Conservation (phyloP, 23 tunicate species). For the Trididemnum miniatum region DNA sequence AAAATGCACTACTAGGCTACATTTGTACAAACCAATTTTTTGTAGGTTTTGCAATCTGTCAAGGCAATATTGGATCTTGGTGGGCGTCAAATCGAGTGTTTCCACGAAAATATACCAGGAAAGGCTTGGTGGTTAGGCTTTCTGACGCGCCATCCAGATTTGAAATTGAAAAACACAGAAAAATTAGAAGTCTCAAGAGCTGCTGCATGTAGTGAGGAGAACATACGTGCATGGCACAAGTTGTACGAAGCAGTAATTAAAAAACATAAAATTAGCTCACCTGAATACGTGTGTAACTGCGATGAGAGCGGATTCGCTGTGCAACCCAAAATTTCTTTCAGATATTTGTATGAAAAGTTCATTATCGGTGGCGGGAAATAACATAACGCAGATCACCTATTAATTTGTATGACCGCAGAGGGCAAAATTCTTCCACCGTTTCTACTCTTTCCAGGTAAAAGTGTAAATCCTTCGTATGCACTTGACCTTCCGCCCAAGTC, state of each 20-base stretch:
- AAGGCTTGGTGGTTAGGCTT: constrained; percentile 28
- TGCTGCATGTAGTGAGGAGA: background rate
- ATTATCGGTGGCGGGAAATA: too few relatives aligned
- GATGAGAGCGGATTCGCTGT: constrained; percentile 13
- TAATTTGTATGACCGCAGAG: constrained; percentile 1
- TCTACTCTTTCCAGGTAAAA: constrained; percentile 20
- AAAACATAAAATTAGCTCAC: background rate
- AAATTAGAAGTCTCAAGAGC: background rate
- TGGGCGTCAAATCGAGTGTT: background rate
- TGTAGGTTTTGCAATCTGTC: background rate
- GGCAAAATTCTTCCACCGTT: constrained; percentile 19
- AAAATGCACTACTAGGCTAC: too few relatives aligned
- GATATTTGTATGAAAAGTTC: too few relatives aligned
- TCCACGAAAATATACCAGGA: constrained; percentile 19
- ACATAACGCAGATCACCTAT: too few relatives aligned
- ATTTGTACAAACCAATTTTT: background rate
- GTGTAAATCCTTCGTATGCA: constrained; percentile 20
- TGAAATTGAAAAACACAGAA: background rate
- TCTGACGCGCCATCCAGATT: background rate
- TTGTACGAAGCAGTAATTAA: background rate
- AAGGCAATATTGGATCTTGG: background rate
- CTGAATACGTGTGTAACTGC: background rate
- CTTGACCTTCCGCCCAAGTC: constrained; percentile 2
- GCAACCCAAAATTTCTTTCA: too few relatives aligned
- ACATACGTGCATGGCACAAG: background rate